Evolutionary conservation across 1,140 invertebrate species (phyloP), one percentile per base, ranked within the genome.

Genomic region (Penaeus indicus): DNA sequence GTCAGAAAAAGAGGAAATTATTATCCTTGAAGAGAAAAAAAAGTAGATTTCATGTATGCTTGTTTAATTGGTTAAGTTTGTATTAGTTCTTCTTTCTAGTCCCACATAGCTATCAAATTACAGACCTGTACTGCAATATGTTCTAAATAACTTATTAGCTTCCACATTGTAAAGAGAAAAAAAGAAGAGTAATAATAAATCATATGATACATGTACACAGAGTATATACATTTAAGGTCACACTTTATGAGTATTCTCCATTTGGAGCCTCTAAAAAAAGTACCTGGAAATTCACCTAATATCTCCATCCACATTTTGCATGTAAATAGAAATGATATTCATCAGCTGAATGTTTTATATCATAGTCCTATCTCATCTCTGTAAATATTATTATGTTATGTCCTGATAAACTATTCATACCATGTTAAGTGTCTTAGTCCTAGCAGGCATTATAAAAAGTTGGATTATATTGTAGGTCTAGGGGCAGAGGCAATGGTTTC

Each of bases 221-320:
- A 83, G 62, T 47, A 83, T 63, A 64, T 69, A 72, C 62, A 67
- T 79, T 79, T 79, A 79, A 22, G 85, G 85, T 86, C 85, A 80
- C 83, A 84, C 54, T 63, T 62, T 61, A 67, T 61, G 21, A 79
- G 77, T 54, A 63, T 67, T 86, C 77, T 80, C 75, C 75, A 63
- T 60, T 79, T 19, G 77, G 85, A 87, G 85, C 79, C 82, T 64
- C 38, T 54, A 54, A 54, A 54, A 54, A 72, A 80, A 69, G 85
- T 87, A 87, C 85, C 85, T 87, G 85, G 77, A 87, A 87, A 72
- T 81, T 87, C 85, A 87, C 85, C 82, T 84, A 72, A 81, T 82
- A 87, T 81, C 77, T 87, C 85, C 85, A 87, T 87, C 85, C 85
- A 87, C 85, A 87, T 87, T 87, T 81, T 87, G 32, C 78, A 63